Evolutionary conservation across 2,888 invertebrate species (phyloP).

Genomic region (Tenthredo livida): DNA sequence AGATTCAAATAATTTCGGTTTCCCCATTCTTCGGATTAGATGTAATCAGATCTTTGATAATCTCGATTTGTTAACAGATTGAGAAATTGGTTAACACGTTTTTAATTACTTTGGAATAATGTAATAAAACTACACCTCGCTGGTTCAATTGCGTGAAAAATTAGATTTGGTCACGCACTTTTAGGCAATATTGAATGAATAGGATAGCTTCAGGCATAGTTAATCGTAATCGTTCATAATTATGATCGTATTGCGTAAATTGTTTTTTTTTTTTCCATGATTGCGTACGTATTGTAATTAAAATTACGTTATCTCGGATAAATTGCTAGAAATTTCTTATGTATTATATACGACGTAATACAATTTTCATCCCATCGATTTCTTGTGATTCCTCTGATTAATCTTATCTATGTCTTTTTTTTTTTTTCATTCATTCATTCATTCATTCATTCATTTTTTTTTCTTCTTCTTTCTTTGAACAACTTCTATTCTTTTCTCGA

Average conservation of each 20-base stretch:
- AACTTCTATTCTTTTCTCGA: constrained; percentile 17
- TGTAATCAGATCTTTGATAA: not conserved
- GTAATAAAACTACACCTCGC: not conserved
- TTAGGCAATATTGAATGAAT: not conserved
- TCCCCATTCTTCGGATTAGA: not conserved
- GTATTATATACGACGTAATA: no score
- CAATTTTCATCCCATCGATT: no score
- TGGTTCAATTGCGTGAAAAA: not conserved
- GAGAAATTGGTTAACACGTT: not conserved
- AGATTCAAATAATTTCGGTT: not conserved
- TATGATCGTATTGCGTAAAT: not conserved
- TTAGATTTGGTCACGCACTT: not conserved
- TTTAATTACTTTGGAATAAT: not conserved
- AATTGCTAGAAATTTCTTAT: no score
- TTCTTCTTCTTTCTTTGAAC: not conserved
- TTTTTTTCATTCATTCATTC: not conserved
- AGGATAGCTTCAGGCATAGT: not conserved
- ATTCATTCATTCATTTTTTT: not conserved
- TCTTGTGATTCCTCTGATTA: not conserved
- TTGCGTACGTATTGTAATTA: no score
- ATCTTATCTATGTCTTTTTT: not conserved
- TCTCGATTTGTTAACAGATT: not conserved
- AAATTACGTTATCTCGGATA: no score
- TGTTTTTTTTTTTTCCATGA: not conserved
- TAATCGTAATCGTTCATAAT: not conserved